Base-by-base conservation (phyloP, 1,140 invertebrate genomes). In the Pachypeltis micranthus region DNA sequence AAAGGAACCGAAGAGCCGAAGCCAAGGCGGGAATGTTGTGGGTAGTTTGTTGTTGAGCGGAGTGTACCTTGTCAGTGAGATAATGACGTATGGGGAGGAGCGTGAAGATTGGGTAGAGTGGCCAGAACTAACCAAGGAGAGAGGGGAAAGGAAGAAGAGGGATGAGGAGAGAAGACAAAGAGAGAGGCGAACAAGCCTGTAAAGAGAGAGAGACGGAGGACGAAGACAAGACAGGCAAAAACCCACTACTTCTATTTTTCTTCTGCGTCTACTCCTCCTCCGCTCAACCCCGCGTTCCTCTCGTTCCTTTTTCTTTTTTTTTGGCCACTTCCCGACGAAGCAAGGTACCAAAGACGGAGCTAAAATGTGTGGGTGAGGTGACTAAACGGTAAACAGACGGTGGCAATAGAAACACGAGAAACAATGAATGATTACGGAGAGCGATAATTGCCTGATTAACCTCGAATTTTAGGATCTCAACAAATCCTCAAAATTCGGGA, bases 21-120 rank as follows among this genome's bases (percentile, higher is more conserved):
- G 4, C 47, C 47, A 16, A n/a, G 47, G 47, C 23, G 47, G 47
- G 47, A 51, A 51, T 51, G 47, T 51, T 51, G 47, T 51, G 47
- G 47, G 47, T 51, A 51, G 47, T 58, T 58, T 58, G 28, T 27
- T 58, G 28, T 16, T 27, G 56, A 58, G 28, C 25, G 25, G 62
- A 63, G 54, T 26, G 62, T 63, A 63, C 62, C 62, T 63, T 44
- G 62, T 63, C 62, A 63, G 62, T 39, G 62, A 54, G 24, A 44
- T 63, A 63, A 63, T 63, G 62, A 63, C 62, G 62, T 63, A 63
- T 47, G 26, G 62, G 62, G 62, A 63, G 62, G 62, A 44, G 58
- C 63, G 58, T 59, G 63, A 64, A 64, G 56, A 64, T 64, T 59
- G 56, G 58, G 63, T 51, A 64, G 63, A 64, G 57, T 64, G 29